These are phyloP conservation scores for Mamestra configurata DNA, from an alignment of 1,140 invertebrate genomes.

Conservation along the genomic window DNA sequence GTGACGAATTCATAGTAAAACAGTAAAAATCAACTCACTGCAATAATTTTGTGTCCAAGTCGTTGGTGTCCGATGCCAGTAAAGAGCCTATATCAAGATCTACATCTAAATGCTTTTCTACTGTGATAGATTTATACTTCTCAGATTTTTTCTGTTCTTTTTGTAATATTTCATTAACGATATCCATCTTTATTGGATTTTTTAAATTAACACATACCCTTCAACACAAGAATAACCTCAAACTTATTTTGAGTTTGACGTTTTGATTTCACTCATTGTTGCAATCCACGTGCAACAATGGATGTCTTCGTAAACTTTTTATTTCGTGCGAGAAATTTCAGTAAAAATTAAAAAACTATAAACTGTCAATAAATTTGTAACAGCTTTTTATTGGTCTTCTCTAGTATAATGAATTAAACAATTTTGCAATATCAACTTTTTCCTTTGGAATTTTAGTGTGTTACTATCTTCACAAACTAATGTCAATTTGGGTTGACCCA, in stretches of 20 bases:
- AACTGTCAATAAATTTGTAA: too few species aligned
- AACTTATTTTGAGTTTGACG: constrained; percentile 42
- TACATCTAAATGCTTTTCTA: constrained; percentile 92
- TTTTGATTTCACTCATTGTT: constrained; percentile 28
- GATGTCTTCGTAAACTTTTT: neutral
- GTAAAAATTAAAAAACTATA: too few species aligned
- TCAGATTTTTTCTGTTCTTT: constrained; percentile 89
- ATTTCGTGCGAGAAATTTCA: too few species aligned
- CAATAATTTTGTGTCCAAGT: constrained; percentile 89
- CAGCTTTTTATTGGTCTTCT: too few species aligned
- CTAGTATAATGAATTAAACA: too few species aligned
- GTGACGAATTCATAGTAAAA: neutral
- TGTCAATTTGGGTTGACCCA: too few species aligned
- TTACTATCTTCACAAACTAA: too few species aligned
- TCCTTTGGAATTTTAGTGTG: too few species aligned
- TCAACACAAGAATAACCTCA: constrained; percentile 47
- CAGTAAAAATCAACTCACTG: constrained; percentile 86
- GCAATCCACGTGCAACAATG: constrained; percentile 35
- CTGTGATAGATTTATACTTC: constrained; percentile 91
- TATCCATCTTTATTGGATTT: constrained; percentile 88
- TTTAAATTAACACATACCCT: constrained; percentile 42
- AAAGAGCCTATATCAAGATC: constrained; percentile 92
- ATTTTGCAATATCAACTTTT: too few species aligned
- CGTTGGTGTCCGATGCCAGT: constrained; percentile 91
- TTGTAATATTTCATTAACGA: constrained; percentile 90